Evolutionary conservation across 2,888 invertebrate species (phyloP).

Genomic region (Atethmia centrago): DNA sequence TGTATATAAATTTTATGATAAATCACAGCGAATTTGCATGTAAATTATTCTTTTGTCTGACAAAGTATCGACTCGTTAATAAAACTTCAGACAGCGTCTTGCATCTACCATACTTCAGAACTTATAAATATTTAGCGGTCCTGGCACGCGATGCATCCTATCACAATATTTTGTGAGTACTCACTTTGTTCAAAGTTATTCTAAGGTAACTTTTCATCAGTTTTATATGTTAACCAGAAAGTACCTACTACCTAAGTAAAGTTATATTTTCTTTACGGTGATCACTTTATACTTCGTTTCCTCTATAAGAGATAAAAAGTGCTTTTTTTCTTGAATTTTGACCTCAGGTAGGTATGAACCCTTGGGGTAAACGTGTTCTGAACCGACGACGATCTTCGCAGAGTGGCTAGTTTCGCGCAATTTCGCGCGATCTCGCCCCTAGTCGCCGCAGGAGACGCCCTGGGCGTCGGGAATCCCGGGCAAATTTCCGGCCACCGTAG

Average conservation of each 20-base stretch:
- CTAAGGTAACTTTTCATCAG: constrained; percentile 31
- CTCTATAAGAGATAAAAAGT: not conserved
- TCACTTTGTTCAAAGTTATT: constrained; percentile 46
- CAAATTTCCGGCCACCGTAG: too few relatives aligned
- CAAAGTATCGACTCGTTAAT: constrained; percentile 31
- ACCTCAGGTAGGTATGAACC: not conserved
- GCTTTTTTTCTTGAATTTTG: not conserved
- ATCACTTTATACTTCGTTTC: not conserved
- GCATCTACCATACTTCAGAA: constrained; percentile 49
- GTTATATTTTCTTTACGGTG: constrained; percentile 1
- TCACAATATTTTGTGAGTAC: constrained; percentile 48
- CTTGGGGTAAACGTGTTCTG: too few relatives aligned
- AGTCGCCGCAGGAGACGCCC: too few relatives aligned
- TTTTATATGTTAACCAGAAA: constrained; percentile 20
- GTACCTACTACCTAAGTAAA: not conserved
- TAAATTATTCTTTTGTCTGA: constrained; percentile 29
- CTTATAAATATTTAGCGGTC: constrained; percentile 56
- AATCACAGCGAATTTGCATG: constrained; percentile 5
- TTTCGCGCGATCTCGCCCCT: too few relatives aligned
- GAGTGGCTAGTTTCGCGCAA: too few relatives aligned
- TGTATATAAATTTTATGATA: not conserved
- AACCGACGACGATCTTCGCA: too few relatives aligned
- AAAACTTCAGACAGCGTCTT: constrained; percentile 37
- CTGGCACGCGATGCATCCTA: constrained; percentile 37
- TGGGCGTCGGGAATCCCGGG: too few relatives aligned